Percentiles rank a stretch among this genome's conserved stretches.
These are phyloP conservation scores for Andrena bicolor DNA, from an alignment of 2,888 invertebrate species.

Conservation along the genomic window DNA sequence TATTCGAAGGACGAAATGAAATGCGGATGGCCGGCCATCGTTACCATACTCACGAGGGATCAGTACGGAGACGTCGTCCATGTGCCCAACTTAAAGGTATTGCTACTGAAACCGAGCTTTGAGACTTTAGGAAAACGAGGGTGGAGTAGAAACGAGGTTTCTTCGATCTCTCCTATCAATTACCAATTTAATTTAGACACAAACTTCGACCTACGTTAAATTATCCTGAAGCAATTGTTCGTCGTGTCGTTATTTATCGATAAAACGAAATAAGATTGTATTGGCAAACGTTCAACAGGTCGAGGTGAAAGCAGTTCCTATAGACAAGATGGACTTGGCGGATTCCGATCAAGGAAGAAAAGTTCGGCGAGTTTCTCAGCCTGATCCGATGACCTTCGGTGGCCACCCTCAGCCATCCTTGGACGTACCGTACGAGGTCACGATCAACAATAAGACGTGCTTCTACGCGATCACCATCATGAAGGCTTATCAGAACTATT, in stretches of 20 bases:
- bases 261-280: background rate
- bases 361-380: constrained; percentile 86
- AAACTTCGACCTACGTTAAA: no score
- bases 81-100: constrained; percentile 93
- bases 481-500: constrained; percentile 96
- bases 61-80: constrained; percentile 96
- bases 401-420: constrained; percentile 88
- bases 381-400: constrained; percentile 88
- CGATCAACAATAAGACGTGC: constrained; percentile 95
- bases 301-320: constrained; percentile 90
- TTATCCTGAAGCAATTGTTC: no score
- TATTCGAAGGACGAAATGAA: constrained; percentile 90
- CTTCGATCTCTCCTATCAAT: background rate
- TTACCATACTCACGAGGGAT: constrained; percentile 93
- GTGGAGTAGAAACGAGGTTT: background rate
- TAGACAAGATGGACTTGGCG: constrained; percentile 89
- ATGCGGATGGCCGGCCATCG: constrained; percentile 93
- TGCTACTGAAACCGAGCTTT: background rate
- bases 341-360: constrained; percentile 88
- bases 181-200: no score
- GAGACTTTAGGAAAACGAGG: background rate
- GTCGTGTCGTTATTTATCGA: background rate
- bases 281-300: constrained; percentile 85
- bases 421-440: constrained; percentile 93
- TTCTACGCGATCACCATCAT: constrained; percentile 98